Conservation (phyloP, 2,797 vertebrate species). For the Pipistrellus pipistrellus region DNA sequence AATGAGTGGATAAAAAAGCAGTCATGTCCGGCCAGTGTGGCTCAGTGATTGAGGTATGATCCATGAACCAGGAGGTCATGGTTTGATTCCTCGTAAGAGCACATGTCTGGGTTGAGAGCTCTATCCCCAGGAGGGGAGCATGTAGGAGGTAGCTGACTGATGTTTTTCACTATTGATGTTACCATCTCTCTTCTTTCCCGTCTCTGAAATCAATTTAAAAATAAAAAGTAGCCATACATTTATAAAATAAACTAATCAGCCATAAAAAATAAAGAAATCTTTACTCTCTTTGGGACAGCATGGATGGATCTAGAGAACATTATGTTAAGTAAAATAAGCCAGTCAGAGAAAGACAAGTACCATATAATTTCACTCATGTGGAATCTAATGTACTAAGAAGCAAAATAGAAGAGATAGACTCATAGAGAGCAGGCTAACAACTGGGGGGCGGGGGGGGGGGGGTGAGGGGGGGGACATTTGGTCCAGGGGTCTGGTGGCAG, state of each 20-base stretch:
- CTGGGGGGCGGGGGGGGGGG: rapidly evolving
- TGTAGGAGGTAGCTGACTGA: too few relatives aligned
- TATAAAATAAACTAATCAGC: background rate
- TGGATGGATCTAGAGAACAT: background rate
- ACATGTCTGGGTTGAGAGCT: too few relatives aligned
- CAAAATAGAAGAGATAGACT: background rate
- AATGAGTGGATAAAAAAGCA: background rate
- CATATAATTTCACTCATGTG: background rate
- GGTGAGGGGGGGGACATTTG: background rate
- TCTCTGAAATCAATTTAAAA: too few relatives aligned
- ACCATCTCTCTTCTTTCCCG: too few relatives aligned
- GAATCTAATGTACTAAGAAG: background rate
- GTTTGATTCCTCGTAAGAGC: too few relatives aligned
- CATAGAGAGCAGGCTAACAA: background rate
- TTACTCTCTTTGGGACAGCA: background rate
- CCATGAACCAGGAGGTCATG: too few relatives aligned
- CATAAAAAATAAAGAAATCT: background rate
- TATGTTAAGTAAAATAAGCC: background rate
- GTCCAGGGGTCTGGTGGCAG: background rate
- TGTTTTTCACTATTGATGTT: too few relatives aligned
- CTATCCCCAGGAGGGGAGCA: too few relatives aligned
- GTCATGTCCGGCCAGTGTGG: too few relatives aligned
- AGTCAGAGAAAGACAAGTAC: background rate
- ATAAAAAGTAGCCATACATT: background rate
- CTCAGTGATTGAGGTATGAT: too few relatives aligned